Conservation (phyloP, 2,797 vertebrate species). For the Lacerta viridis region DNA sequence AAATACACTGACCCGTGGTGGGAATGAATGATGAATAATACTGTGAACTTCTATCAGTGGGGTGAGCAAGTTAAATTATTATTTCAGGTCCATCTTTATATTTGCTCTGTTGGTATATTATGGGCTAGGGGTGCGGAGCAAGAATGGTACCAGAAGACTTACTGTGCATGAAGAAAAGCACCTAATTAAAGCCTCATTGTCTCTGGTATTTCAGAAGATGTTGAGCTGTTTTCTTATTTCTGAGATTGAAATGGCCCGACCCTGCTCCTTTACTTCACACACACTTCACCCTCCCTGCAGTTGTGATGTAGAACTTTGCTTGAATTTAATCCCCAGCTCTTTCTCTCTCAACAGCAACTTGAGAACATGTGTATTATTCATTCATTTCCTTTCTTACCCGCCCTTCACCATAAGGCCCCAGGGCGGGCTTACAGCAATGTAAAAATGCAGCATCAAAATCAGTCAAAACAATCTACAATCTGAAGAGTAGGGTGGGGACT, state of each 20-base stretch:
- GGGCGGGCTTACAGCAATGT: too few relatives aligned
- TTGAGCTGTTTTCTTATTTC: slow-evolving; percentile 20
- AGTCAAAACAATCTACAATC: too few relatives aligned
- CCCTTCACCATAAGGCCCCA: too few relatives aligned
- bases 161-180: slow-evolving; percentile 49
- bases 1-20: slow-evolving; percentile 47
- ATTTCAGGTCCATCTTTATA: slow-evolving; percentile 50
- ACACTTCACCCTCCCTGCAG: neutral
- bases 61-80: slow-evolving; percentile 50
- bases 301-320: neutral
- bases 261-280: neutral
- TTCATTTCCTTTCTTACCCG: too few relatives aligned
- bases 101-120: slow-evolving; percentile 54
- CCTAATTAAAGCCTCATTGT: slow-evolving; percentile 25
- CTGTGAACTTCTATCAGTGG: slow-evolving; percentile 66
- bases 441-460: too few relatives aligned
- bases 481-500: too few relatives aligned
- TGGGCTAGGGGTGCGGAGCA: slow-evolving; percentile 30
- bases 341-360: slow-evolving; percentile 17
- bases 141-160: slow-evolving; percentile 39
- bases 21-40: slow-evolving; percentile 51
- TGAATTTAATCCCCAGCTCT: neutral
- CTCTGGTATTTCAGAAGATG: slow-evolving; percentile 23
- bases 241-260: slow-evolving; percentile 2
- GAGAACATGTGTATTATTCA: slow-evolving; percentile 4